phyloP scores from a whole-genome alignment of 2,888 invertebrate species.

The Clostera curtula region DNA sequence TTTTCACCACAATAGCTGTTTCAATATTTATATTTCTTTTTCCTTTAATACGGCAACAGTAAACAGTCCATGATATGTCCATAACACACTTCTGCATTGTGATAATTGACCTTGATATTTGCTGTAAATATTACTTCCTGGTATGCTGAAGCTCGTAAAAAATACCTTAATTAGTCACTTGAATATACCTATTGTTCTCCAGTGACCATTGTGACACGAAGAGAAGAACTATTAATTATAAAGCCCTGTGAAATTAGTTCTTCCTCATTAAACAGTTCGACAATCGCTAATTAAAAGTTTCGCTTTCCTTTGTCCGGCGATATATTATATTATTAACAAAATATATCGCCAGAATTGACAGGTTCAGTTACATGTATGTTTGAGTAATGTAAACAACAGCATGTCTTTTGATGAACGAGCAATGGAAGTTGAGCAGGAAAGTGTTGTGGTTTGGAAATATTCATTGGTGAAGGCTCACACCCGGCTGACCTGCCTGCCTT shows the following conservation, averaged over 20 bases:
- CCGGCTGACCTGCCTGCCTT: constrained; percentile 11
- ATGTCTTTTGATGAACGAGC: constrained; percentile 12
- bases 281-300: constrained; percentile 28
- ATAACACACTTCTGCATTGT: too few species aligned
- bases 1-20: too few species aligned
- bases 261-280: constrained; percentile 32
- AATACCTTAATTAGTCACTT: constrained; percentile 18
- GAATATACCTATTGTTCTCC: constrained; percentile 22
- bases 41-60: too few species aligned
- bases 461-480: constrained; percentile 16
- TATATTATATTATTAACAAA: not conserved
- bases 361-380: not conserved
- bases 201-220: constrained; percentile 30
- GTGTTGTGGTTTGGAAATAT: constrained; percentile 11
- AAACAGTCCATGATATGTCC: too few species aligned
- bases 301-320: constrained; percentile 9
- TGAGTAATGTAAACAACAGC: too few species aligned
- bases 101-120: too few species aligned
- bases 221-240: constrained; percentile 19
- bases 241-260: constrained; percentile 23
- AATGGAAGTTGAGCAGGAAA: constrained; percentile 12
- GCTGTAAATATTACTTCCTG: too few species aligned
- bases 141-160: constrained; percentile 28
- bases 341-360: constrained; percentile 10
- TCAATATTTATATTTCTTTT: too few species aligned